Evolutionary conservation across 2,888 invertebrate species (phyloP).

Genomic region (Tetrapedia diversipes): DNA sequence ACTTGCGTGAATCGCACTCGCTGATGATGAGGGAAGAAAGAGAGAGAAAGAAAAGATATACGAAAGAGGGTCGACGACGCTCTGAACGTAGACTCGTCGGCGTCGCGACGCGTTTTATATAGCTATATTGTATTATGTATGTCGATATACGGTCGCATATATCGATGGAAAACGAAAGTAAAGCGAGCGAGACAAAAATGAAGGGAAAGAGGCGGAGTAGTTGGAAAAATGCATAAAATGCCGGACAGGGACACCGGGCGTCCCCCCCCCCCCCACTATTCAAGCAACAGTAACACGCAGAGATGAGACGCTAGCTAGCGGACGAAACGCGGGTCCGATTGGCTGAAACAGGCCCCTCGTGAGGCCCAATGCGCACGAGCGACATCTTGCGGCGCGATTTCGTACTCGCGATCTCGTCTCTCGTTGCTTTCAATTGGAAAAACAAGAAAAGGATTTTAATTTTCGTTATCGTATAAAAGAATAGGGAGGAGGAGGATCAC

Average conservation of each 20-base stretch:
- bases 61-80: conserved; percentile 34
- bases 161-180: conserved; percentile 70
- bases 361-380: too few species aligned
- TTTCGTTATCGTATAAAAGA: too few species aligned
- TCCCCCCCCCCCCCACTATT: too few species aligned
- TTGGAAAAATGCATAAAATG: conserved; percentile 49
- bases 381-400: too few species aligned
- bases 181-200: conserved; percentile 56
- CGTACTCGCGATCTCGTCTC: too few species aligned
- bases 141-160: conserved; percentile 72
- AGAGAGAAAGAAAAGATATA: not conserved
- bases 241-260: conserved; percentile 60
- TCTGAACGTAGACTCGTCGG: conserved; percentile 60
- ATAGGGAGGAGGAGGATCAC: too few species aligned
- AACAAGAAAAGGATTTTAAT: too few species aligned
- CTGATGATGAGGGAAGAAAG: not conserved
- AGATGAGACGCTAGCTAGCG: too few species aligned
- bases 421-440: too few species aligned
- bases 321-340: too few species aligned
- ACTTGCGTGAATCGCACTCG: conserved; percentile 33
- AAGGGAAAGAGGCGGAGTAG: conserved; percentile 34
- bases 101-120: conserved; percentile 73
- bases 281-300: conserved; percentile 26
- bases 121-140: conserved; percentile 78
- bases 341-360: too few species aligned